phyloP scores from a whole-genome alignment of 2,797 vertebrate genomes.

The Numenius phaeopus region DNA sequence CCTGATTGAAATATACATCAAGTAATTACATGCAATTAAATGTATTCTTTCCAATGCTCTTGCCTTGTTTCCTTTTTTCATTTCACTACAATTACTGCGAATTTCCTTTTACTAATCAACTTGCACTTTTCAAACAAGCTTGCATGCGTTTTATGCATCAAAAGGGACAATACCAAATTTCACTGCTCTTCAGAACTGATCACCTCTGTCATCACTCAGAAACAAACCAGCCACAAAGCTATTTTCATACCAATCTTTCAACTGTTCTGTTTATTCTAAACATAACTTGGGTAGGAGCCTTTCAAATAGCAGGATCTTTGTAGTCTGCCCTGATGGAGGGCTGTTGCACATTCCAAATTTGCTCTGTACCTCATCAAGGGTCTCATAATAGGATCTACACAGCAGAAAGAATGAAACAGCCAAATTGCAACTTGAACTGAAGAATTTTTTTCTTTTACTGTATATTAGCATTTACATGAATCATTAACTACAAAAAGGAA shows the following conservation, averaged over 20 bases:
- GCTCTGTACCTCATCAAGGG: background rate
- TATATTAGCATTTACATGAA: background rate
- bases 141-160: background rate
- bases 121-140: background rate
- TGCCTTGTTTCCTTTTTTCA: constrained; percentile 22
- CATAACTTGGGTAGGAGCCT: background rate
- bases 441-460: background rate
- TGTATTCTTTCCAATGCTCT: background rate
- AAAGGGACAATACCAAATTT: background rate
- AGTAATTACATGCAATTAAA: constrained; percentile 51
- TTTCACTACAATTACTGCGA: background rate
- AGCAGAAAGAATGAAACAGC: background rate
- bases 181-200: background rate
- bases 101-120: constrained; percentile 32
- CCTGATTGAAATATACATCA: background rate
- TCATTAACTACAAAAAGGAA: background rate
- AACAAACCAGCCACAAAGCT: background rate
- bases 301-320: background rate
- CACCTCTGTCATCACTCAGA: background rate
- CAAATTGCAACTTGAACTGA: background rate
- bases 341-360: background rate
- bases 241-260: background rate
- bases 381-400: background rate
- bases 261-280: background rate
- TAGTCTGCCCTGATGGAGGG: background rate